Base-by-base conservation (phyloP, 2,888 invertebrate species). In the Pseudolycoriella hygida region DNA sequence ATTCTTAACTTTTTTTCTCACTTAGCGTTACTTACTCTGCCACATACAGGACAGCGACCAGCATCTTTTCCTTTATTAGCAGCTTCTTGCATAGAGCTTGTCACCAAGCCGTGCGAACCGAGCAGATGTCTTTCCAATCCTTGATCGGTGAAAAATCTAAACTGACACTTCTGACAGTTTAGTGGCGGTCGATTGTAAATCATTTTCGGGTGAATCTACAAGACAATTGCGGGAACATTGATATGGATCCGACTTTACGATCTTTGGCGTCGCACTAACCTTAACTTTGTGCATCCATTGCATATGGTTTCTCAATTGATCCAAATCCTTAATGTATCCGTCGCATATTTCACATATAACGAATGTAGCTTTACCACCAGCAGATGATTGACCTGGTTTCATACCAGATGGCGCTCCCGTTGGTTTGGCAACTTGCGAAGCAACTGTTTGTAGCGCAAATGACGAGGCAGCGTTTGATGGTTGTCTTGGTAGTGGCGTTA, bases 211-310 rank as follows among this genome's bases (percentile, higher is more conserved):
- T 90, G 90, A 57, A 92, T 92, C 64, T 66, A 43, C 2, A 52
- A 43, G 32, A 39, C 11, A 11, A 2, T 14, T 10, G 25, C 5
- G 19, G 15, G 8, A 40, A 14, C n/a, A n/a, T n/a, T n/a, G n/a
- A n/a, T n/a, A n/a, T n/a, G n/a, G n/a, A n/a, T n/a, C n/a, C n/a
- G n/a, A n/a, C n/a, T n/a, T 25, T 25, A 25, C 25, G 25, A 25
- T 25, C 8, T 25, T 25, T 25, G 25, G 4, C 25, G 25, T 4
- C 8, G 8, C 8, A 25, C 40, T 46, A 47, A 65, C 65, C 66
- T 90, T 90, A 53, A 90, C 88, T 74, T 93, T 92, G 65, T 94
- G 94, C 62, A 93, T 92, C 87, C 90, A 93, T 60, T 90, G 92
- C 88, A 94, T 93, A 60, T 94, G 94, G 63, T 92, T 92, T 51